Evolutionary conservation across 2,113 vertebrate genomes (phyloP).

Genomic region (Neogobius melanostomus): DNA sequence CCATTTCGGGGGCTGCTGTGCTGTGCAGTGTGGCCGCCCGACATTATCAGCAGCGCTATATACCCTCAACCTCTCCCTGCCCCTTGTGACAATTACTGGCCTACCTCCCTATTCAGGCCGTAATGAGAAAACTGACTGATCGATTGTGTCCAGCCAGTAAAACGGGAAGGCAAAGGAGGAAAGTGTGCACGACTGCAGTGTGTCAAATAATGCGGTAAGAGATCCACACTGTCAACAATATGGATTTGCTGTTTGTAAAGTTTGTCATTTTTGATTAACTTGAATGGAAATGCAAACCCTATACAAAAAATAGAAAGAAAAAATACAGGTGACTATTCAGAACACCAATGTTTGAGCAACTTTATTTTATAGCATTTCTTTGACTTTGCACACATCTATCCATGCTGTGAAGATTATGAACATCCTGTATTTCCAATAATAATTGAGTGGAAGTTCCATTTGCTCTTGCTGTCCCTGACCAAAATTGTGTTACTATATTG

Average conservation of each 20-base stretch:
- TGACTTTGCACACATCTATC: too few relatives aligned
- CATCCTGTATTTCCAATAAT: too few relatives aligned
- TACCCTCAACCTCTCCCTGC: conserved; percentile 73
- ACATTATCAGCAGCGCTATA: conserved; percentile 66
- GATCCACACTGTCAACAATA: conserved; percentile 1
- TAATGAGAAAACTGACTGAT: conserved; percentile 80
- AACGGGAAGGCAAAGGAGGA: conserved; percentile 48
- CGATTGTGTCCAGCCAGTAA: conserved; percentile 71
- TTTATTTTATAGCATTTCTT: too few relatives aligned
- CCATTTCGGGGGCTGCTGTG: conserved; percentile 60
- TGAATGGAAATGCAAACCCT: not conserved
- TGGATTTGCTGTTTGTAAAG: not conserved
- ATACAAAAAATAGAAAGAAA: not conserved
- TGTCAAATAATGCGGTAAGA: conserved; percentile 9
- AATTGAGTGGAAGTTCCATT: too few relatives aligned
- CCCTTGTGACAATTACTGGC: conserved; percentile 76
- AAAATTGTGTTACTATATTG: too few relatives aligned
- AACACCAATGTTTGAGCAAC: too few relatives aligned
- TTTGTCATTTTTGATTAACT: not conserved
- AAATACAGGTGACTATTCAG: too few relatives aligned
- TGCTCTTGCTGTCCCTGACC: too few relatives aligned
- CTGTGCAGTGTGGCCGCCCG: conserved; percentile 65
- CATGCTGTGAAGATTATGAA: too few relatives aligned
- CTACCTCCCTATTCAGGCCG: conserved; percentile 72
- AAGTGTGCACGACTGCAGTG: conserved; percentile 38